phyloP scores from a whole-genome alignment of 2,113 vertebrate species.

The Mus pahari region DNA sequence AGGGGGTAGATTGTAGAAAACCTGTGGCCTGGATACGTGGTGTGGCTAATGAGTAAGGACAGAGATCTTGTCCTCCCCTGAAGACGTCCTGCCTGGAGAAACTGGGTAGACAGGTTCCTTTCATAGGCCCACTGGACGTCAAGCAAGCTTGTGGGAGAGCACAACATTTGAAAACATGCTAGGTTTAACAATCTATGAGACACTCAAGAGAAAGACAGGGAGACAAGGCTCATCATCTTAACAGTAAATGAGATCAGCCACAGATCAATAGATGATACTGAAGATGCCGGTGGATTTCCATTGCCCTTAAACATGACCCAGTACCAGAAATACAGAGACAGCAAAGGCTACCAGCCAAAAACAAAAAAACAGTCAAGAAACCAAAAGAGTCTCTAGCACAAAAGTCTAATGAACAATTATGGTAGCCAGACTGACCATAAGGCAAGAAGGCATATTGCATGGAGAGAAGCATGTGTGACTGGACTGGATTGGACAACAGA shows the following conservation, averaged over 20 bases:
- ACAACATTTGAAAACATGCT: neutral
- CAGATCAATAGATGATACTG: neutral
- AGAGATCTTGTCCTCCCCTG: neutral
- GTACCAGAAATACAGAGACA: neutral
- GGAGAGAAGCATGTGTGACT: neutral
- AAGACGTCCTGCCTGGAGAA: slow-evolving; percentile 19
- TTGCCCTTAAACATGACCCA: neutral
- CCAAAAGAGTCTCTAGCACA: neutral
- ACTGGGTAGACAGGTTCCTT: slow-evolving; percentile 17
- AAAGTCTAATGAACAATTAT: neutral
- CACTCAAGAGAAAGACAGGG: neutral
- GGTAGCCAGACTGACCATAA: neutral
- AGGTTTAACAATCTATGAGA: slow-evolving; percentile 29
- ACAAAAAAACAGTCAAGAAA: neutral
- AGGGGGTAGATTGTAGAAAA: slow-evolving; percentile 19
- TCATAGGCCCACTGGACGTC: slow-evolving; percentile 22
- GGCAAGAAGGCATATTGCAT: neutral
- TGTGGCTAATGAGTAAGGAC: neutral
- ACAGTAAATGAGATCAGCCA: neutral
- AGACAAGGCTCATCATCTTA: neutral
- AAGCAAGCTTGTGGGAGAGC: neutral
- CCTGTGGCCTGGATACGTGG: neutral
- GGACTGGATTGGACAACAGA: neutral
- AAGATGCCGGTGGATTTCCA: neutral
- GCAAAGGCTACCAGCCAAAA: neutral